Conservation (phyloP, 2,888 invertebrate species). For the Coelogynopora nodosa region DNA sequence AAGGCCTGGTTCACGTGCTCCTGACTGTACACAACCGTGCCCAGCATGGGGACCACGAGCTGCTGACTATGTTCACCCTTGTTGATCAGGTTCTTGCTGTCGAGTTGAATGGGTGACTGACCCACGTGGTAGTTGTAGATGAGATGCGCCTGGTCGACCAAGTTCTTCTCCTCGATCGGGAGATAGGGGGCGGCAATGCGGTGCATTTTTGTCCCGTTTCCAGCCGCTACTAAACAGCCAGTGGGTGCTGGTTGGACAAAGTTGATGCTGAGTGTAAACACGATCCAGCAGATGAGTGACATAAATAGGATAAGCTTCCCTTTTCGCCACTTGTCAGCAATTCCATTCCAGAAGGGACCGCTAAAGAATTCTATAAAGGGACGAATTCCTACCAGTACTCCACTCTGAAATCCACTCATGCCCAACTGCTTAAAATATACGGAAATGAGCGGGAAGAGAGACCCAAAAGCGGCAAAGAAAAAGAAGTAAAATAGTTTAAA, state of each 20-base stretch:
- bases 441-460: conserved; percentile 92
- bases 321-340: conserved; percentile 74
- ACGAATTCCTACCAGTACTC: conserved; percentile 77
- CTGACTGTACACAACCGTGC: conserved; percentile 81
- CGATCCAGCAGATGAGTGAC: conserved; percentile 87
- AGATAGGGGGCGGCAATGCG: background rate
- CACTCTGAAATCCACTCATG: conserved; percentile 93
- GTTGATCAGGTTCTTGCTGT: conserved; percentile 52
- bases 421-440: conserved; percentile 99
- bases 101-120: conserved; percentile 51
- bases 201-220: conserved; percentile 29
- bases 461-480: conserved; percentile 97
- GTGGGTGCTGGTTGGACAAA: conserved; percentile 90
- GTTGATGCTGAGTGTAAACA: conserved; percentile 89
- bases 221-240: conserved; percentile 69
- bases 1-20: conserved; percentile 90
- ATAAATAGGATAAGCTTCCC: conserved; percentile 74
- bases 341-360: conserved; percentile 93
- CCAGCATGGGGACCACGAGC: conserved; percentile 74
- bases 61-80: conserved; percentile 50
- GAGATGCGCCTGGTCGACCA: conserved; percentile 29
- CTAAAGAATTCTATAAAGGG: conserved; percentile 95
- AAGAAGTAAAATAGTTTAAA: conserved; percentile 98
- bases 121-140: conserved; percentile 45
- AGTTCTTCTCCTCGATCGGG: background rate